phyloP scores from a whole-genome alignment of 2,888 invertebrate species.

The Spilosoma lubricipeda region DNA sequence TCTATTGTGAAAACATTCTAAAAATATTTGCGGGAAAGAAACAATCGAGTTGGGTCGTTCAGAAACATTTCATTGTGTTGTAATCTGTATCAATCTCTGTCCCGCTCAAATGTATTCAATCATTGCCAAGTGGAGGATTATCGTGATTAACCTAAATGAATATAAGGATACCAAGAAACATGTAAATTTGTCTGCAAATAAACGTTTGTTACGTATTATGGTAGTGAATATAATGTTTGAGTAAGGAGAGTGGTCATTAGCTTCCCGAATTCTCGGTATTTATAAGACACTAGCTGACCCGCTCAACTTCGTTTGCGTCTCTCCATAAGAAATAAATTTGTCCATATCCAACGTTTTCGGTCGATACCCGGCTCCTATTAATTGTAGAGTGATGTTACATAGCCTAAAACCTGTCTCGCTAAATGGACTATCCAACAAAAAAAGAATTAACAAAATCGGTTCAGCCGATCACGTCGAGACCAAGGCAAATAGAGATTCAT shows the following conservation, averaged over 20 bases:
- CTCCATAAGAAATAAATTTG: no score
- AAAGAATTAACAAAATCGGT: no score
- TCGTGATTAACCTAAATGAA: constrained; percentile 40
- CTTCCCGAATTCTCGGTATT: background rate
- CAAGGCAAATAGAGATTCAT: no score
- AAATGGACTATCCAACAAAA: no score
- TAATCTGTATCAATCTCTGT: constrained; percentile 18
- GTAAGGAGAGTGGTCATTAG: background rate
- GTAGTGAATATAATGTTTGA: background rate
- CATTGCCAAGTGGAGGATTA: constrained; percentile 29
- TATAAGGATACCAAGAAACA: constrained; percentile 20
- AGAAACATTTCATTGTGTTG: constrained; percentile 9
- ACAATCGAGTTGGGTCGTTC: constrained; percentile 4
- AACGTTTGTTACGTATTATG: background rate
- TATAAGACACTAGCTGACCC: no score
- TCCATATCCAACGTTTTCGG: no score
- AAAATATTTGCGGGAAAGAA: constrained; percentile 13
- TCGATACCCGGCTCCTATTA: no score
- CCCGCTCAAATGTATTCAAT: constrained; percentile 34
- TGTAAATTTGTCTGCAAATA: background rate
- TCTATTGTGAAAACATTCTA: constrained; percentile 9
- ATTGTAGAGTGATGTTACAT: no score
- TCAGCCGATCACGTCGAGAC: no score
- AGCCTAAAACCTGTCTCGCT: no score
- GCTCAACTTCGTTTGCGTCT: no score